These are phyloP conservation scores for Natrix natrix DNA, from an alignment of 2,797 vertebrate species.

Conservation along the genomic window DNA sequence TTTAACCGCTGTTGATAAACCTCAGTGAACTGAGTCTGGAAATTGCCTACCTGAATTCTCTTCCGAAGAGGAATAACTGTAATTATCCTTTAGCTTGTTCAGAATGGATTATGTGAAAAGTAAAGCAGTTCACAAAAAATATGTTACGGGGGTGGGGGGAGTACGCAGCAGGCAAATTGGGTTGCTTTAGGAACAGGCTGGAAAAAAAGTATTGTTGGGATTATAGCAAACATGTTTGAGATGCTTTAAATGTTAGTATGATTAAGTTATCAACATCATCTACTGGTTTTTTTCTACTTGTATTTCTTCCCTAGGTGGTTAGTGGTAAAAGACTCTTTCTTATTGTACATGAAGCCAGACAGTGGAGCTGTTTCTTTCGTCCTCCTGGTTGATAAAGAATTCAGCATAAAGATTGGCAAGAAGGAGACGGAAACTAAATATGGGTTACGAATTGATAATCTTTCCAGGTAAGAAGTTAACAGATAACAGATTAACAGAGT, in stretches of 20 bases:
- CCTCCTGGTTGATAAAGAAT: conserved; percentile 90
- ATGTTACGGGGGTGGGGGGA: too few species aligned
- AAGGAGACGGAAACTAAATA: conserved; percentile 92
- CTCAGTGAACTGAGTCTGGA: background rate
- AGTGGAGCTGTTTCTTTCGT: conserved; percentile 89
- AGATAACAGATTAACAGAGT: too few species aligned
- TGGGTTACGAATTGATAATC: conserved; percentile 88
- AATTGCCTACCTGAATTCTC: background rate
- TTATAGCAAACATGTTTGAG: background rate
- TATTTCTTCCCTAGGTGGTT: conserved; percentile 81
- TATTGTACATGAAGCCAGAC: conserved; percentile 93
- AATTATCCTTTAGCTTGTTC: background rate
- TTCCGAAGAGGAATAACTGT: background rate
- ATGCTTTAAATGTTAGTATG: background rate
- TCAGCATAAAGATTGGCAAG: conserved; percentile 89
- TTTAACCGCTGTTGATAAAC: background rate
- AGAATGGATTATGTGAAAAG: background rate
- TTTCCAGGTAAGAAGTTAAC: conserved; percentile 81
- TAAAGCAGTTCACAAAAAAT: background rate
- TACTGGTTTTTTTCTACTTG: background rate
- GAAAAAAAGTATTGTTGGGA: background rate
- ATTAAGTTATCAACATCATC: background rate
- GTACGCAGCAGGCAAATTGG: background rate
- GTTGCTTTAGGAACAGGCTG: background rate
- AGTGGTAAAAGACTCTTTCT: conserved; percentile 95